Conservation (phyloP, 2,888 invertebrate genomes). For the Cataglyphis altisquamis region DNA sequence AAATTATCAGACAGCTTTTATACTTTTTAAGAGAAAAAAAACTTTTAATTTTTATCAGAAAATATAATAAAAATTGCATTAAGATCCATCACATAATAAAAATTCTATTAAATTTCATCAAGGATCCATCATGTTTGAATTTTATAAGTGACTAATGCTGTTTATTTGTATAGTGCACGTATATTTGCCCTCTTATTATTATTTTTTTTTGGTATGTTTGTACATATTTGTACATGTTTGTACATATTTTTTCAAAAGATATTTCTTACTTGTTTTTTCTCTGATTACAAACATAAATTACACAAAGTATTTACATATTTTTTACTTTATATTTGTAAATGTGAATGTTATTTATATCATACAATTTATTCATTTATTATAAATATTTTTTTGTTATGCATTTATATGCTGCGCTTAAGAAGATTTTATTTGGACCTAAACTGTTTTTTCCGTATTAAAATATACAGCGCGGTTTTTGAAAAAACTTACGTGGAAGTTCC, state of each 20-base stretch:
- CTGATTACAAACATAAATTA: too few species aligned
- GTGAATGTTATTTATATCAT: too few species aligned
- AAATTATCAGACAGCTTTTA: too few species aligned
- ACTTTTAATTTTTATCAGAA: neutral
- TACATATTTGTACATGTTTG: neutral
- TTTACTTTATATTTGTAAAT: too few species aligned
- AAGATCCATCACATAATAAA: neutral
- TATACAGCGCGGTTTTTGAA: constrained; percentile 22
- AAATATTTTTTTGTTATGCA: too few species aligned
- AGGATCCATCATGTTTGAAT: neutral
- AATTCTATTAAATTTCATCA: neutral
- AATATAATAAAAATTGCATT: neutral
- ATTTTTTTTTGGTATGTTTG: neutral
- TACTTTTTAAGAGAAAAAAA: too few species aligned
- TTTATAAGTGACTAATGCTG: neutral
- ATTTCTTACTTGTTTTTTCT: too few species aligned
- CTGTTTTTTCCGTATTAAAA: constrained; percentile 17
- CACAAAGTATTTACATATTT: too few species aligned
- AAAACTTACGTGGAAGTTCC: constrained; percentile 14
- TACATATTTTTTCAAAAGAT: too few species aligned
- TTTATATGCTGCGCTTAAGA: neutral
- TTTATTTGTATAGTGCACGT: neutral
- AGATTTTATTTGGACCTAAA: neutral
- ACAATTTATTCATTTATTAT: too few species aligned
- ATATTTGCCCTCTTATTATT: too few species aligned